These are phyloP conservation scores for Ciona savignyi DNA, from an alignment of 23 tunicate genomes.

Conservation along the genomic window DNA sequence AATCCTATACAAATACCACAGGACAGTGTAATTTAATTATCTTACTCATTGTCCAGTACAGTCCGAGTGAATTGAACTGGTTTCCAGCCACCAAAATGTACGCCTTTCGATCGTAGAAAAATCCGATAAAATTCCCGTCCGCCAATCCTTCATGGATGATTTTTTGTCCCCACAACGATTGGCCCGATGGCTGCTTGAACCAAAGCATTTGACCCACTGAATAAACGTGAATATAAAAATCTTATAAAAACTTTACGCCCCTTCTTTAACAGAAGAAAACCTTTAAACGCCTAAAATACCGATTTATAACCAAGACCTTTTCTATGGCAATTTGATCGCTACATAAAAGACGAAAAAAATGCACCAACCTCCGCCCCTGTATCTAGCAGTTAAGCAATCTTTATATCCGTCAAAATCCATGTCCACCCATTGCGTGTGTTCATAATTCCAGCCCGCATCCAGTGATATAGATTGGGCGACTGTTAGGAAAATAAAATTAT, in stretches of 20 bases:
- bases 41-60: slow-evolving; percentile 90
- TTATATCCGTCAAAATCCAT: slow-evolving; percentile 75
- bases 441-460: slow-evolving; percentile 89
- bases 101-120: slow-evolving; percentile 49
- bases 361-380: slow-evolving; percentile 71
- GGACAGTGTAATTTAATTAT: neutral
- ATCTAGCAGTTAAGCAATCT: slow-evolving; percentile 86
- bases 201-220: slow-evolving; percentile 90
- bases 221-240: neutral
- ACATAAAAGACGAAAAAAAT: neutral
- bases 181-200: slow-evolving; percentile 83
- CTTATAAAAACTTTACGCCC: neutral
- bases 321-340: neutral
- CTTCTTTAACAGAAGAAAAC: neutral
- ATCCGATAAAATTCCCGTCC: slow-evolving; percentile 82
- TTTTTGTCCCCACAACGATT: slow-evolving; percentile 60
- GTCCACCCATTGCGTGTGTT: slow-evolving; percentile 77
- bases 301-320: neutral
- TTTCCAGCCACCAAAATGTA: slow-evolving; percentile 81
- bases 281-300: neutral
- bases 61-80: slow-evolving; percentile 68
- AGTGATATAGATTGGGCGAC: slow-evolving; percentile 30
- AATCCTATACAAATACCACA: neutral
- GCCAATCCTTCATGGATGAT: slow-evolving; percentile 94
- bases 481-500: too few species aligned